Conservation (phyloP, 2,797 vertebrate genomes). For the Coccyzus lansbergi region DNA sequence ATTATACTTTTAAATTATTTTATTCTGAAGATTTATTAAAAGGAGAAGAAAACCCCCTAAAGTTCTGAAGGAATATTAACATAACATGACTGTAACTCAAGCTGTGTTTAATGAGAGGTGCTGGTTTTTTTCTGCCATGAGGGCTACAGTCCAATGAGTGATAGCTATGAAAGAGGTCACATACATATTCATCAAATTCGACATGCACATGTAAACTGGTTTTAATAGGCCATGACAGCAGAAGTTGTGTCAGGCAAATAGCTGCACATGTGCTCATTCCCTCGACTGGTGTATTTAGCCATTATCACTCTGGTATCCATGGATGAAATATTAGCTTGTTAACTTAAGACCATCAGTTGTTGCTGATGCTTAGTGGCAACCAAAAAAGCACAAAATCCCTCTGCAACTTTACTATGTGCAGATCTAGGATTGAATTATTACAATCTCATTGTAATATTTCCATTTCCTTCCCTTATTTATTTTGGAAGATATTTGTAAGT, state of each 20-base stretch:
- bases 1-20: constrained; percentile 84
- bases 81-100: constrained; percentile 88
- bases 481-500: constrained; percentile 13
- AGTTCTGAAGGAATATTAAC: constrained; percentile 85
- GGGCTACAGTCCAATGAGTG: constrained; percentile 85
- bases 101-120: constrained; percentile 94
- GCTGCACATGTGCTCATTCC: constrained; percentile 80
- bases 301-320: constrained; percentile 79
- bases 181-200: constrained; percentile 99
- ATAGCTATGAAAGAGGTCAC: constrained; percentile 96
- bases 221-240: constrained; percentile 97
- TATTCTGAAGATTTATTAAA: constrained; percentile 80
- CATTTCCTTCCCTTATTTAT: constrained; percentile 45
- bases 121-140: constrained; percentile 87
- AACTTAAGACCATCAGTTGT: constrained; percentile 78
- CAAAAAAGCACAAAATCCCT: constrained; percentile 62
- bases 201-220: constrained; percentile 96
- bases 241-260: constrained; percentile 86
- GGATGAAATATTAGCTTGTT: constrained; percentile 85
- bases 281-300: constrained; percentile 79
- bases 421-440: constrained; percentile 40
- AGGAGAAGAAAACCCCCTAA: constrained; percentile 83
- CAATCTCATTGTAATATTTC: constrained; percentile 45
- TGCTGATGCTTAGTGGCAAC: constrained; percentile 70
- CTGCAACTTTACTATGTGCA: constrained; percentile 63